Evolutionary conservation across 2,888 invertebrate genomes (phyloP), one percentile per base, ranked within the genome.

Genomic region (Tachina lurida): DNA sequence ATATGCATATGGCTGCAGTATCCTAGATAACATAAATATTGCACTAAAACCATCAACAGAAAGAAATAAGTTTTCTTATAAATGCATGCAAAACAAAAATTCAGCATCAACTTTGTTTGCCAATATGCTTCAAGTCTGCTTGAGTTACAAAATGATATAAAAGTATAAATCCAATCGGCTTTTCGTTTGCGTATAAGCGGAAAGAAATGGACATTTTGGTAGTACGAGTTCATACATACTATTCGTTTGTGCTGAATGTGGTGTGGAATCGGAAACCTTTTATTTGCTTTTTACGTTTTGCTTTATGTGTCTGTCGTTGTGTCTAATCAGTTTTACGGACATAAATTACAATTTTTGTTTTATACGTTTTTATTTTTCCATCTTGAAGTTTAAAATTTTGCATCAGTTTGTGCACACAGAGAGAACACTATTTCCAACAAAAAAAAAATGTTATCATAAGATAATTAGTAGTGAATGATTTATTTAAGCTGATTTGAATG

Each of bases 261-360:
- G 54, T 43, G 73, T 70, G 84, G 63, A 85, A 81, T 85, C 77
- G 84, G 77, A 85, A 77, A 77, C 84, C 63, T 78, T 74, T 82
- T 85, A 75, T 81, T 31, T 31, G 7, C 7, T 82, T 78, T 65
- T 4, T 60, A 77, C 58, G 13, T 47, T 56, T 71, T 62, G 47
- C 15, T 49, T 68, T 75, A 62, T 86, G 62, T 73, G 79, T 83
- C 79, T 73, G 79, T 83, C 79, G 67, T 76, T 80, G 79, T 80
- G 82, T 86, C 83, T 86, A 83, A 86, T 86, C 86, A 83, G 86
- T 80, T 86, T 86, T 62, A 68, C 67, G 76, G 49, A 45, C 86
- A 86, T 86, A 86, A 86, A 86, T 86, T 80, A 86, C 82, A 86
- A 82, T 86, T 83, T 78, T 79, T 75, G 47, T 63, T 76, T 73